Conservation (phyloP, 1,140 invertebrate genomes). For the Tachypleus tridentatus region DNA sequence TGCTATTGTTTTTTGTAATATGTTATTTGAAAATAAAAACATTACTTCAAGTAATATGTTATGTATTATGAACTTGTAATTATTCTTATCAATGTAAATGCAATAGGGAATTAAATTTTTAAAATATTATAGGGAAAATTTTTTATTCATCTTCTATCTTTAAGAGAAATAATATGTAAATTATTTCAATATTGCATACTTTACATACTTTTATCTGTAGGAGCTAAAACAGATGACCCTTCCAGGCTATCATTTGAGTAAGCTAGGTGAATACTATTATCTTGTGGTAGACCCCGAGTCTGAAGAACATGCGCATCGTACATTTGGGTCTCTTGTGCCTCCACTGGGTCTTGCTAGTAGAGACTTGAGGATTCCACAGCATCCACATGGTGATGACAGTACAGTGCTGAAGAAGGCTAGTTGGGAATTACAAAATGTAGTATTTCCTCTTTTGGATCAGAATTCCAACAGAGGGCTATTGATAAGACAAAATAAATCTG, state of each 20-base stretch:
- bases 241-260: slow-evolving; percentile 45
- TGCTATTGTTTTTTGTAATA: no score
- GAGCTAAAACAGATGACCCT: slow-evolving; percentile 49
- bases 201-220: slow-evolving; percentile 29
- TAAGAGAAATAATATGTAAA: background rate
- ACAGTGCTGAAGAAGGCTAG: slow-evolving; percentile 16
- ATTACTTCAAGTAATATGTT: slow-evolving; percentile 1
- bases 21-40: no score
- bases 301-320: slow-evolving; percentile 10
- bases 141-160: background rate
- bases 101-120: no score
- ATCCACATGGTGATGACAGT: slow-evolving; percentile 18
- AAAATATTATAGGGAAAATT: background rate
- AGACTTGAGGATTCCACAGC: slow-evolving; percentile 9
- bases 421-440: slow-evolving; percentile 10
- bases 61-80: background rate
- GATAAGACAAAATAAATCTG: no score
- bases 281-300: slow-evolving; percentile 33
- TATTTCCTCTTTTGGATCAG: no score
- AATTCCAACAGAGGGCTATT: no score
- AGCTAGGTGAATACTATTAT: slow-evolving; percentile 49
- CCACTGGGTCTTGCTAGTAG: slow-evolving; percentile 11
- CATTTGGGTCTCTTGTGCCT: slow-evolving; percentile 16
- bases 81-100: no score
- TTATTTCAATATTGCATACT: no score